Conservation (phyloP, 2,888 invertebrate genomes). For the Acrobasis suavella region DNA sequence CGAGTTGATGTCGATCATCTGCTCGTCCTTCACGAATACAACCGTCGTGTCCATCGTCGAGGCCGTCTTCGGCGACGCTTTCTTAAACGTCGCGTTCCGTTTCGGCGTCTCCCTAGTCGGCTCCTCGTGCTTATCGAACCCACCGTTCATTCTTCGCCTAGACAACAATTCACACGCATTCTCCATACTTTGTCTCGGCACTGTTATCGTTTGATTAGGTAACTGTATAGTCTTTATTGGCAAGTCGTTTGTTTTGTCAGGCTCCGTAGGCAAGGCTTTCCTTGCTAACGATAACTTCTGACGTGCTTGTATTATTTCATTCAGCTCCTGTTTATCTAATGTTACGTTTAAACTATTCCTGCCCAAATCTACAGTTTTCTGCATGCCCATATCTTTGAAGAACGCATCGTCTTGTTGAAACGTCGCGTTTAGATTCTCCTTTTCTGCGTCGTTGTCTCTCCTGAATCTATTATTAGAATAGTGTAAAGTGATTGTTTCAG, state of each 20-base stretch:
- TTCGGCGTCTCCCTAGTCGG: constrained; percentile 60
- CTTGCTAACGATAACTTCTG: constrained; percentile 72
- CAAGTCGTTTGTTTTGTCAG: constrained; percentile 54
- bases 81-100: constrained; percentile 71
- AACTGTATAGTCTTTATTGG: constrained; percentile 68
- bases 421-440: constrained; percentile 63
- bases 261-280: constrained; percentile 64
- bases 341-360: constrained; percentile 68
- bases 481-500: constrained; percentile 69
- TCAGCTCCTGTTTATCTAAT: constrained; percentile 71
- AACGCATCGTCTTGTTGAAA: constrained; percentile 72
- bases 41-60: constrained; percentile 64
- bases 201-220: constrained; percentile 72
- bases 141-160: constrained; percentile 63
- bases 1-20: constrained; percentile 74
- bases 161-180: constrained; percentile 71
- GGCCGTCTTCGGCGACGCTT: constrained; percentile 52
- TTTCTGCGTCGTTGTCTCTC: constrained; percentile 62
- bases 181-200: constrained; percentile 69
- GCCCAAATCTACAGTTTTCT: constrained; percentile 53
- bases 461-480: constrained; percentile 69
- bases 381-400: constrained; percentile 66
- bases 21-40: constrained; percentile 61
- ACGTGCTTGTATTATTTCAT: constrained; percentile 74
- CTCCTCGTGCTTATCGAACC: constrained; percentile 56